Percentiles rank a stretch among this genome's conserved stretches.
Conservation (phyloP, 1,140 invertebrate species). For the Macrocentrus cingulum region DNA sequence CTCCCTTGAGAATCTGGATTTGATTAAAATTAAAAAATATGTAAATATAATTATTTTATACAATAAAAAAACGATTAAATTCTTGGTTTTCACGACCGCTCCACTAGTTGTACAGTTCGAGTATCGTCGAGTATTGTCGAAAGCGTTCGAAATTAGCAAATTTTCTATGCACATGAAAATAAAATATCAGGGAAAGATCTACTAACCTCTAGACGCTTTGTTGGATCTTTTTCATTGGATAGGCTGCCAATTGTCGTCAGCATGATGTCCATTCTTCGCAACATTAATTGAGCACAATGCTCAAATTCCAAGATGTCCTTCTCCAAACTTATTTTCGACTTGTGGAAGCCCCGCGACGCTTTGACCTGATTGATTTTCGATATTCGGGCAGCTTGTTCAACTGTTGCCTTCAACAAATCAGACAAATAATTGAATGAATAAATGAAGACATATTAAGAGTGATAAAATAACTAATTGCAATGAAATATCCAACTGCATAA, state of each 20-base stretch:
- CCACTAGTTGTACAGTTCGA: too few species aligned
- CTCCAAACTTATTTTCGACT: conserved; percentile 52
- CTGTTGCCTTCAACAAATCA: conserved; percentile 28
- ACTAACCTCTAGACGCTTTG: conserved; percentile 66
- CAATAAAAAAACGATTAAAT: too few species aligned
- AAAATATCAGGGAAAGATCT: neutral
- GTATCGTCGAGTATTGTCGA: conserved; percentile 19
- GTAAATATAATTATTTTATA: too few species aligned
- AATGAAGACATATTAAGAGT: too few species aligned
- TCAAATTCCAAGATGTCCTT: conserved; percentile 62
- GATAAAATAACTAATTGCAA: too few species aligned
- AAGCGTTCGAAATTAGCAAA: neutral
- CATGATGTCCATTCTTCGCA: conserved; percentile 69
- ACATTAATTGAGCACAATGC: conserved; percentile 64
- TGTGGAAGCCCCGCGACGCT: conserved; percentile 19
- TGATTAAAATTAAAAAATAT: too few species aligned
- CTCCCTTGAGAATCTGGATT: conserved; percentile 64
- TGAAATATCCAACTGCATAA: too few species aligned
- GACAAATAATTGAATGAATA: too few species aligned
- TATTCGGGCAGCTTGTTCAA: conserved; percentile 29
- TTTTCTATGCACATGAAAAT: too few species aligned
- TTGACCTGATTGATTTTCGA: conserved; percentile 19
- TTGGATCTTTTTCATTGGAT: conserved; percentile 67
- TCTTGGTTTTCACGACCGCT: too few species aligned
- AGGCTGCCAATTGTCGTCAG: conserved; percentile 68